Evolutionary conservation across 2,888 invertebrate genomes (phyloP).

Genomic region (Meta bourneti): DNA sequence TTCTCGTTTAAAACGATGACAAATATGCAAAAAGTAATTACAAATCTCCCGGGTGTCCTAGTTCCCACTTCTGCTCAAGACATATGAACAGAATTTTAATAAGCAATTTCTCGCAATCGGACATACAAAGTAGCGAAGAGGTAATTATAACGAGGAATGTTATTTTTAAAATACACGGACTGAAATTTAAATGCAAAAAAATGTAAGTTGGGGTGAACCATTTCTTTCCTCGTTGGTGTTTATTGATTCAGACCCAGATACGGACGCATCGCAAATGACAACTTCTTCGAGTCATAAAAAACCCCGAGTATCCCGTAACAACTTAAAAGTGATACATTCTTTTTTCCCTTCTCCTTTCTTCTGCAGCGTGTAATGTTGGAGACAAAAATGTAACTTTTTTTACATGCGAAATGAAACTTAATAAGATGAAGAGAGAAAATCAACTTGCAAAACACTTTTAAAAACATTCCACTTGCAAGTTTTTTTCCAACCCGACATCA

Average conservation of each 20-base stretch:
- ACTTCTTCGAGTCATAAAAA: slow-evolving; percentile 25
- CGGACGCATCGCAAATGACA: slow-evolving; percentile 19
- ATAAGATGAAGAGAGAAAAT: slow-evolving; percentile 58
- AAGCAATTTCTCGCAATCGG: neutral
- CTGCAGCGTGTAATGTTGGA: neutral
- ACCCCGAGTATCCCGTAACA: slow-evolving; percentile 39
- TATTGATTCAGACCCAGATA: slow-evolving; percentile 8
- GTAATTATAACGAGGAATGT: neutral
- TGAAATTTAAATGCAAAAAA: neutral
- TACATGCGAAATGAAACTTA: slow-evolving; percentile 57
- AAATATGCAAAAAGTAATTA: too few relatives aligned
- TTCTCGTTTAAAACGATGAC: too few relatives aligned
- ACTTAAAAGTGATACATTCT: slow-evolving; percentile 48
- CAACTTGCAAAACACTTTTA: slow-evolving; percentile 73
- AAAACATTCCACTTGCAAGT: slow-evolving; percentile 67
- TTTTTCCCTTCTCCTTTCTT: neutral
- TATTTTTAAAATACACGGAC: too few relatives aligned
- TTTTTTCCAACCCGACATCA: slow-evolving; percentile 51
- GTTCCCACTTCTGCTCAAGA: too few relatives aligned
- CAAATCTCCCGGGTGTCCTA: too few relatives aligned
- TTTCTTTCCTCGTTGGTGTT: neutral
- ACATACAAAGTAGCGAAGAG: neutral
- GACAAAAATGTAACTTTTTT: slow-evolving; percentile 27
- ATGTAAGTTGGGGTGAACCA: neutral
- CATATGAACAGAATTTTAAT: neutral